Base-by-base conservation (phyloP, 2,888 invertebrate genomes). In the Archaeoteleia sp. region DNA sequence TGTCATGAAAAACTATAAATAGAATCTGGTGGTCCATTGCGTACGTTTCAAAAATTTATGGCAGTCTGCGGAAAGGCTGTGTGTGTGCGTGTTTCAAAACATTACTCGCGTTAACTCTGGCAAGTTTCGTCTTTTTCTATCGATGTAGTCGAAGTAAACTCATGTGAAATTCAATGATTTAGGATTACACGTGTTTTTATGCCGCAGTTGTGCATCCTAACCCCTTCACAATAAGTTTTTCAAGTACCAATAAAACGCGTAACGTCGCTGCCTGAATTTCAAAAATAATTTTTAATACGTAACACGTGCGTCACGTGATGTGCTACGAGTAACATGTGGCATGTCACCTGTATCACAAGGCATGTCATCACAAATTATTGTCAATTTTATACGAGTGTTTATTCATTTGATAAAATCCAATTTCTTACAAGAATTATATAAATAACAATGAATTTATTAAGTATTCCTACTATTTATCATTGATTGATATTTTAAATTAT, bases 111-210 rank as follows among this genome's bases (percentile, higher is more conserved):
- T 15, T 14, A 25, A 35, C 23, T 37, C 37, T 25, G 12, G 9
- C 25, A 27, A 35, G 35, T 23, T 23, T 15, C 29, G 34, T 37
- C 35, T 37, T 48, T 48, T 37, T 29, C 14, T 34, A 40, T 51
- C 39, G 40, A 40, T 23, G 17, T 40, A 30, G 51, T 27, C 51
- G 17, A 17, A 27, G 14, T 14, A 15, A 30, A 25, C 9, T 30
- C 51, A 10, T 51, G 20, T 17, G 12, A 30, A 40, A 9, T 13
- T 1, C 14, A 14, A 12, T 45, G 43, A 55, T 55, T 55, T 45
- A 55, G 37, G 27, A 45, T 25, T 37, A 55, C 45, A 45, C 43
- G 35, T 54, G 54, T 54, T 30, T 39, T 43, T 43, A 13, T 34
- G 27, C 9, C 15, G 27, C 25, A 17, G 17, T 15, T 34, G 32